Percentiles rank a stretch among this genome's conserved stretches.
Evolutionary conservation across 64 coral and sea anemone genomes (phyloP).

Genomic region (Montipora efflorescens): DNA sequence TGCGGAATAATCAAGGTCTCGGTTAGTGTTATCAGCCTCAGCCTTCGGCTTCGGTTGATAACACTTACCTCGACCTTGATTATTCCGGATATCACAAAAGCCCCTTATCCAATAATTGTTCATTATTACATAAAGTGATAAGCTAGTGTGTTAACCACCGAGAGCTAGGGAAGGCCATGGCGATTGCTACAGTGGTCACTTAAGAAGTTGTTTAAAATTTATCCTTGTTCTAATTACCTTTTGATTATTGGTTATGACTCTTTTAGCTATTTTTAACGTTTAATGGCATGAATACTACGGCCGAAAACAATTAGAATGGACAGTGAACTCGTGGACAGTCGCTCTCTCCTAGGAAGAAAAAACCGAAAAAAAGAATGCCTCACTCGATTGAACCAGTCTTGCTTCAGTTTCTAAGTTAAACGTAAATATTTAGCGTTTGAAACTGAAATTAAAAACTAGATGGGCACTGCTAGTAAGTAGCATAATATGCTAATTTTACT

Average conservation of each 20-base stretch:
- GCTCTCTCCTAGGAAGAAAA: background rate
- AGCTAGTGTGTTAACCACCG: background rate
- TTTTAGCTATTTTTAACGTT: background rate
- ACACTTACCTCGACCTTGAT: too few relatives aligned
- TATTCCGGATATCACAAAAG: too few relatives aligned
- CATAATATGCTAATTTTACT: too few relatives aligned
- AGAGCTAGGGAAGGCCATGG: background rate
- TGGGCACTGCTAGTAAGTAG: too few relatives aligned
- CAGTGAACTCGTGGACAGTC: background rate
- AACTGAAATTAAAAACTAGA: background rate
- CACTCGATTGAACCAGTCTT: background rate
- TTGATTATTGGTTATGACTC: background rate
- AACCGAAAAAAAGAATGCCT: background rate
- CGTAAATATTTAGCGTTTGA: background rate
- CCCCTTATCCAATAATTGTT: too few relatives aligned
- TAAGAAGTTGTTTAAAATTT: background rate
- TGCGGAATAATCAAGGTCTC: too few relatives aligned
- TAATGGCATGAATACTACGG: background rate
- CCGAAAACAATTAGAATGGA: background rate
- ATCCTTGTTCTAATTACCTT: conserved; percentile 13
- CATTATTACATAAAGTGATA: background rate
- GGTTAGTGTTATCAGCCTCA: too few relatives aligned
- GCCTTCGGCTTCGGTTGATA: too few relatives aligned
- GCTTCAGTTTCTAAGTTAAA: background rate
- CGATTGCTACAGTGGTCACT: background rate